phyloP scores from a whole-genome alignment of 2,113 vertebrate genomes.

The Poicephalus meyeri region DNA sequence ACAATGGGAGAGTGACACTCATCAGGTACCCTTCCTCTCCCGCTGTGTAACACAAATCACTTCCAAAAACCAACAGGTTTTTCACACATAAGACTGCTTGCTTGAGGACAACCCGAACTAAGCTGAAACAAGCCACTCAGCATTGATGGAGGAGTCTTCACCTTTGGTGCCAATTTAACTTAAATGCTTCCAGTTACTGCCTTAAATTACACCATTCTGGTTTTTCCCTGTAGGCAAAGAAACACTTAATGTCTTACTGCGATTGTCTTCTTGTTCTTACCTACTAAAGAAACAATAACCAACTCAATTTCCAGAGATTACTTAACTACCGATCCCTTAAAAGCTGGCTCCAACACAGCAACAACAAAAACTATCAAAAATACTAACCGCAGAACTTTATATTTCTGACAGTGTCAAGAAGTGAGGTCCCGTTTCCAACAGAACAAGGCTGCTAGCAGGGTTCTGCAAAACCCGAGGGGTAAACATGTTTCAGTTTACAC shows the following conservation, averaged over 20 bases:
- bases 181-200: background rate
- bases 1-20: background rate
- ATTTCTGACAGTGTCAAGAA: background rate
- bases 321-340: background rate
- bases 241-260: background rate
- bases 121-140: background rate
- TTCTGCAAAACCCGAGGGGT: background rate
- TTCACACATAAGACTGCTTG: background rate
- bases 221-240: background rate
- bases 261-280: background rate
- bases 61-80: background rate
- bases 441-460: background rate
- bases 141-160: background rate
- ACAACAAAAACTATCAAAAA: background rate
- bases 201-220: background rate
- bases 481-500: background rate
- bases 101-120: background rate
- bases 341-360: background rate
- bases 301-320: background rate
- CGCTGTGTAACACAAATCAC: background rate
- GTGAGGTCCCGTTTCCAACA: background rate
- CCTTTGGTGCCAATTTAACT: background rate
- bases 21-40: background rate
- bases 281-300: background rate
- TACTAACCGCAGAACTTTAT: background rate